phyloP scores from a whole-genome alignment of 2,888 invertebrate species.

The Lysandra bellargus region DNA sequence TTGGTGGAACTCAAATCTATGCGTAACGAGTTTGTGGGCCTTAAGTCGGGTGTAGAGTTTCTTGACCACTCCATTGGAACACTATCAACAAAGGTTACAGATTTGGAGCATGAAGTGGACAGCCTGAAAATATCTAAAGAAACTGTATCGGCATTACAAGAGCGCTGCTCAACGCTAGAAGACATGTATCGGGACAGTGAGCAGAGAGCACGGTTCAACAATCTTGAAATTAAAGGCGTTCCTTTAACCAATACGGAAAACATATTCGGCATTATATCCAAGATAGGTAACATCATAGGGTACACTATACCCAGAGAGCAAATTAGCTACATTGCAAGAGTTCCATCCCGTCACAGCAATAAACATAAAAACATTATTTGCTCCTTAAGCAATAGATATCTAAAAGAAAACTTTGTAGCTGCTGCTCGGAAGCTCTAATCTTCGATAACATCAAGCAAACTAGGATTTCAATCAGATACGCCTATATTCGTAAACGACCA shows the following conservation, averaged over 20 bases:
- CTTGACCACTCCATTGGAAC: too few relatives aligned
- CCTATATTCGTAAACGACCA: too few relatives aligned
- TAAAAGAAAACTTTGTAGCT: neutral
- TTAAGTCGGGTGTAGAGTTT: too few relatives aligned
- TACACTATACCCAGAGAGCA: neutral
- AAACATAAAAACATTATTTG: neutral
- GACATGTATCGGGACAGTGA: neutral
- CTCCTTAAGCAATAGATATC: neutral
- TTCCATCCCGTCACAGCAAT: neutral
- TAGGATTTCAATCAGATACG: too few relatives aligned
- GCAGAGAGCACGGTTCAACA: neutral
- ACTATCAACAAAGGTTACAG: too few relatives aligned
- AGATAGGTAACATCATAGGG: neutral
- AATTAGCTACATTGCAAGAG: neutral
- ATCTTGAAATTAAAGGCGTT: neutral
- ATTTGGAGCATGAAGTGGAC: too few relatives aligned
- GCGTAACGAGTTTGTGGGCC: too few relatives aligned
- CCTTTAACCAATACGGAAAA: neutral
- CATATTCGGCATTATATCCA: neutral
- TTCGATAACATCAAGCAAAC: too few relatives aligned
- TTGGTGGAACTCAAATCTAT: too few relatives aligned
- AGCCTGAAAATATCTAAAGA: too few relatives aligned
- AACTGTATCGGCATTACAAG: too few relatives aligned
- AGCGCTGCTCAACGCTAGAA: neutral
- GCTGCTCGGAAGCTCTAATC: neutral